Conservation (phyloP, 2,797 vertebrate species). For the Micropoecilia bifurca region DNA sequence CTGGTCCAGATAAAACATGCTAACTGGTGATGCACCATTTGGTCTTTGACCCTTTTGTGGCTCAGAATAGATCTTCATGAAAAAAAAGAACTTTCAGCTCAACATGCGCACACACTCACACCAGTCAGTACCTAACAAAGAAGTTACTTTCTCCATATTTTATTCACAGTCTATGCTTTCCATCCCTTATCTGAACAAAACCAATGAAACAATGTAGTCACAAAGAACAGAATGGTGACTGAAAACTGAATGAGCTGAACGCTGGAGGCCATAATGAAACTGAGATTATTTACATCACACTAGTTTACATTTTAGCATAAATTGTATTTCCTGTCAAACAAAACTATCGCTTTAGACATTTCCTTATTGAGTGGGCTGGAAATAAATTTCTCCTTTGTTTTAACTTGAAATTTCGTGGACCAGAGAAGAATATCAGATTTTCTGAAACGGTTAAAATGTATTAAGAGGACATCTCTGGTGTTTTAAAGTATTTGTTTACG, state of each 20-base stretch:
- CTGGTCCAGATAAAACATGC: neutral
- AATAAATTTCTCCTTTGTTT: neutral
- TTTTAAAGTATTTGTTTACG: neutral
- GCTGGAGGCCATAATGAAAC: neutral
- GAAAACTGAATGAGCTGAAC: conserved; percentile 10
- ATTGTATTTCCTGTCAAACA: neutral
- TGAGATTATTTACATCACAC: neutral
- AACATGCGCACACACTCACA: neutral
- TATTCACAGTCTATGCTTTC: conserved; percentile 3
- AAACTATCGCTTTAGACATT: neutral
- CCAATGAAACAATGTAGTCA: conserved; percentile 1
- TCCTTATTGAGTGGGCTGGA: neutral
- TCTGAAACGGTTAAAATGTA: neutral
- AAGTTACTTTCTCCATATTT: neutral
- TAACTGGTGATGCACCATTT: neutral
- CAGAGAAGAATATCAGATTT: neutral
- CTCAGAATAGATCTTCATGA: neutral
- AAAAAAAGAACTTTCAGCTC: neutral
- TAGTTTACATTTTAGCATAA: conserved; percentile 1
- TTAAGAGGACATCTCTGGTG: neutral
- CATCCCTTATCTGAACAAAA: conserved; percentile 5
- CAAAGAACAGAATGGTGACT: conserved; percentile 14
- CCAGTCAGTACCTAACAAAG: neutral
- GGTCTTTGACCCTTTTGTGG: neutral
- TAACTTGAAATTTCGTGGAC: neutral